These are phyloP conservation scores for Tenthredo notha DNA, from an alignment of 2,888 invertebrate species.

Conservation along the genomic window DNA sequence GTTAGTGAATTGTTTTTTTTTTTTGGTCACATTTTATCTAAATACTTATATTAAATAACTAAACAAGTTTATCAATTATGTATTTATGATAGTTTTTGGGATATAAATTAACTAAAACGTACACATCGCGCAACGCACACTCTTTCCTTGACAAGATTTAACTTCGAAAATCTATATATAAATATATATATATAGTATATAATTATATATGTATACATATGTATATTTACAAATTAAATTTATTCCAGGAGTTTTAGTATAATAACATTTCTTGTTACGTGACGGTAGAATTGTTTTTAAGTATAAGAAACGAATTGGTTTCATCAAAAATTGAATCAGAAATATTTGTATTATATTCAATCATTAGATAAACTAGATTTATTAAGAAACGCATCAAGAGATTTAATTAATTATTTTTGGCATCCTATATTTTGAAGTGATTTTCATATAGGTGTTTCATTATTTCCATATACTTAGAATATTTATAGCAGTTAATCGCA, in stretches of 20 bases:
- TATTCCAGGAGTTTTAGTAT: not conserved
- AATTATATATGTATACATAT: not conserved
- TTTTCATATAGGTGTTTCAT: not conserved
- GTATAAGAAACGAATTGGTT: not conserved
- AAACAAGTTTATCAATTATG: slow-evolving; percentile 32
- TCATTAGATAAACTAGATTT: not conserved
- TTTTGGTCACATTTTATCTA: slow-evolving; percentile 4
- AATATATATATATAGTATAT: slow-evolving; percentile 17
- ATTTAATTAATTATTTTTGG: not conserved
- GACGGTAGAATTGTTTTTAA: not conserved
- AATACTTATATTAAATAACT: slow-evolving; percentile 20
- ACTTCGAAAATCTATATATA: slow-evolving; percentile 34
- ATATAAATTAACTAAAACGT: slow-evolving; percentile 35
- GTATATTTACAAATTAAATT: slow-evolving; percentile 32
- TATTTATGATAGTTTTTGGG: slow-evolving; percentile 36
- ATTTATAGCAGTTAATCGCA: not conserved
- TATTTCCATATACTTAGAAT: not conserved
- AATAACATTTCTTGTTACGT: not conserved
- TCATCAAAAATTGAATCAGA: not conserved
- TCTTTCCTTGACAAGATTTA: slow-evolving; percentile 3
- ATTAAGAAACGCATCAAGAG: not conserved
- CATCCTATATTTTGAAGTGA: not conserved
- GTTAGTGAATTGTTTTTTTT: not conserved
- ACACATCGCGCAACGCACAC: not conserved
- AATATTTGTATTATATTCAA: not conserved